Base-by-base conservation (phyloP, 1,140 invertebrate species). In the Pinna nobilis region DNA sequence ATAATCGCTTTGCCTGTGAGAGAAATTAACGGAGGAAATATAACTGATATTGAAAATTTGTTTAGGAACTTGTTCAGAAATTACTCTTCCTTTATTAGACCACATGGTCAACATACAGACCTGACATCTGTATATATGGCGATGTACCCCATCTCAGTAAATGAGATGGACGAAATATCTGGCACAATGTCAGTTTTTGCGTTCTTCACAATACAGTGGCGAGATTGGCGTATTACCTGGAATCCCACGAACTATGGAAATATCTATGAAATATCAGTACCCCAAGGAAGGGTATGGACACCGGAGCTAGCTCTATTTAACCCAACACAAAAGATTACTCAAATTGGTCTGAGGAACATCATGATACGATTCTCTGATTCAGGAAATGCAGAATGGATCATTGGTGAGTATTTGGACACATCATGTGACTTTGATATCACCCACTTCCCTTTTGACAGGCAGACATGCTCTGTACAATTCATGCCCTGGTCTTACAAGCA, bases 161-260 rank as follows among this genome's bases (percentile, higher is more conserved):
- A 59, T 47, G 66, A 65, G 20, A 49, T 74, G 47, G 61, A 75
- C 28, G 73, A 75, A 41, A 55, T 70, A 7, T 69, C 60, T n/a
- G 73, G 73, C 0, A 75, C 67, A 49, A 47, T 75, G 41, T 41
- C 73, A 1, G 35, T 65, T 5, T 60, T 66, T 6, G 59, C 59
- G 2, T 63, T 59, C 9, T 30, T 70, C 18, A 47, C 50, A 28
- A 33, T 68, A 7, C 15, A 23, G 3, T 75, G 73, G 73, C 35
- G 13, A 1, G 73, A 75, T 37, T 3, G 28, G 15, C 49, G 73
- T 15, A 25, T 75, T 15, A 23, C 51, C 37, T 75, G 73, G 73
- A 50, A 75, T 44, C 67, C 60, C 2, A 15, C 25, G 2, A 44
- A 30, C 11, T 75, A 75, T 15, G 60, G 51, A 18, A 39, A 49